A percentile compares a stretch with the other conserved stretches of the same genome.
Evolutionary conservation across 2,797 vertebrate genomes (phyloP).

Genomic region (Pseudochirops cupreus): DNA sequence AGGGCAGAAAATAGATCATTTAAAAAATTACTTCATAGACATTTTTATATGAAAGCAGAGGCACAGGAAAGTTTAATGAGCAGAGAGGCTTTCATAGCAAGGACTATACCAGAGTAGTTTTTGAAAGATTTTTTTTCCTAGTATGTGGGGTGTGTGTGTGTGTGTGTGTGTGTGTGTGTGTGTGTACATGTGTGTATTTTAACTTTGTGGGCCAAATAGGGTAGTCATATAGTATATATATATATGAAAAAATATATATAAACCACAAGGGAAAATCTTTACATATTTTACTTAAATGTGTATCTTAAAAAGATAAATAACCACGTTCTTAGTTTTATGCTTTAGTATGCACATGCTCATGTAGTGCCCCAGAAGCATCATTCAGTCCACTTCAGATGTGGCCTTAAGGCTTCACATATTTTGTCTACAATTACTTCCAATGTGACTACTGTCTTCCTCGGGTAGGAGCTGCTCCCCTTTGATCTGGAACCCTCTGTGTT

Average conservation of each 20-base stretch:
- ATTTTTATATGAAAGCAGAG: constrained; percentile 54
- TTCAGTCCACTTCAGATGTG: background rate
- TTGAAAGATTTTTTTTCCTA: background rate
- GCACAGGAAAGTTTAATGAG: constrained; percentile 51
- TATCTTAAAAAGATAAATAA: constrained; percentile 1
- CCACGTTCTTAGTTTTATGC: background rate
- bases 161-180: background rate
- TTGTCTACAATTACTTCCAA: background rate
- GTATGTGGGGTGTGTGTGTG: background rate
- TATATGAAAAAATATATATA: background rate
- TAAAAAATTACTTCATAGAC: constrained; percentile 42
- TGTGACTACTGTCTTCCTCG: background rate
- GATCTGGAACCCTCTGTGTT: background rate
- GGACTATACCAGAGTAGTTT: constrained; percentile 17
- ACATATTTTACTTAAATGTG: background rate
- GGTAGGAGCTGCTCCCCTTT: background rate
- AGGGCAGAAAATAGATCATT: constrained; percentile 55
- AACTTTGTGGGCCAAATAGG: constrained; percentile 45
- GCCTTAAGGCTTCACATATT: background rate
- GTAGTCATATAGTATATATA: background rate
- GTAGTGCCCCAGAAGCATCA: background rate
- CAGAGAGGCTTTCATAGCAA: constrained; percentile 64
- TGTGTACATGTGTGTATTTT: background rate
- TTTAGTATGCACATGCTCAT: background rate
- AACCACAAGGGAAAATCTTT: constrained; percentile 33